Conservation (phyloP, 1,140 invertebrate genomes). For the Hylyphantes graminicola region DNA sequence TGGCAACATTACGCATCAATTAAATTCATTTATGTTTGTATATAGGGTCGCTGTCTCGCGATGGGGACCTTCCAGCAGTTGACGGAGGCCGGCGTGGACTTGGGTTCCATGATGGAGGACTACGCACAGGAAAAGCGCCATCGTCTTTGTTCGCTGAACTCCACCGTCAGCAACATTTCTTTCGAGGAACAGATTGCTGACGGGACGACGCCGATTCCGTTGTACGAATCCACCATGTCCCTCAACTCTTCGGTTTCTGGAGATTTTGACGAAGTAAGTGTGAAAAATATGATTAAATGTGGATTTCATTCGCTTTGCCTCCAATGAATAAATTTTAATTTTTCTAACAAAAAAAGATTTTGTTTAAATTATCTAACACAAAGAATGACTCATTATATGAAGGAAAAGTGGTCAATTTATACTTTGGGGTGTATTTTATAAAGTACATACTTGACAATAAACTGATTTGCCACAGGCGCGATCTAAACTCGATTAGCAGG, state of each 20-base stretch:
- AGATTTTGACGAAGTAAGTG: slow-evolving; percentile 36
- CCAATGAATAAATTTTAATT: background rate
- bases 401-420: background rate
- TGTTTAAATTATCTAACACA: background rate
- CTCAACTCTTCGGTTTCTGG: slow-evolving; percentile 23
- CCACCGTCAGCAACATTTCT: slow-evolving; percentile 36
- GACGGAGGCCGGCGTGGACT: slow-evolving; percentile 58
- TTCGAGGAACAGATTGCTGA: slow-evolving; percentile 22
- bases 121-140: slow-evolving; percentile 31
- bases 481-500: no score
- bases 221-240: slow-evolving; percentile 55
- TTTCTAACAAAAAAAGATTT: background rate
- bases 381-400: no score
- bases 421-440: no score
- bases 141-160: slow-evolving; percentile 39
- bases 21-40: no score
- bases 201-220: slow-evolving; percentile 23
- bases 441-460: no score
- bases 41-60: slow-evolving; percentile 52
- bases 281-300: background rate
- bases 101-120: slow-evolving; percentile 60
- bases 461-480: no score
- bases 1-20: no score
- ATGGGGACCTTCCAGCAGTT: slow-evolving; percentile 61
- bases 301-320: background rate